Evolutionary conservation across 2,888 invertebrate species (phyloP).

Genomic region (Scelioninae gen. 2): DNA sequence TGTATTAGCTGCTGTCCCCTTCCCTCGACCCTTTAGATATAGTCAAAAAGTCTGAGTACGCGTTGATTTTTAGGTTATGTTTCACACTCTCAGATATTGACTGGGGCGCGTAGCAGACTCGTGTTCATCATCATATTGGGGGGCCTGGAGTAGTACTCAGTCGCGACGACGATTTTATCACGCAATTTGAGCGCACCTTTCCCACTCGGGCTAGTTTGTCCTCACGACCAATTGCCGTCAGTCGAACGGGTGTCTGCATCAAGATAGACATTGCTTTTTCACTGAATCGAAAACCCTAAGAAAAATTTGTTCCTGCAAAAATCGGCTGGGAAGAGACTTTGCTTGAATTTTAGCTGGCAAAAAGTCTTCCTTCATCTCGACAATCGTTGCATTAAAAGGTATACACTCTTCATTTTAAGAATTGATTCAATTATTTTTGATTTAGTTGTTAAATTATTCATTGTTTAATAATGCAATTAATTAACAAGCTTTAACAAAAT

Average conservation of each 20-base stretch:
- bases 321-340: not conserved
- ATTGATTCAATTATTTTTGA: not conserved
- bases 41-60: not conserved
- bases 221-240: constrained; percentile 1
- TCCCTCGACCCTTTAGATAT: not conserved
- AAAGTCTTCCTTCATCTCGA: not conserved
- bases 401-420: not conserved
- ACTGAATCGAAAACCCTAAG: not conserved
- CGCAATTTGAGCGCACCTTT: not conserved
- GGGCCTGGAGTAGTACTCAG: too few relatives aligned
- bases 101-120: too few relatives aligned
- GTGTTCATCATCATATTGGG: too few relatives aligned
- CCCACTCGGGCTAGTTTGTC: not conserved
- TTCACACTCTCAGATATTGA: too few relatives aligned
- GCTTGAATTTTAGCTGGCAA: too few relatives aligned
- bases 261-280: not conserved
- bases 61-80: not conserved
- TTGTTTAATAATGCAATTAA: too few relatives aligned
- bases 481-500: too few relatives aligned
- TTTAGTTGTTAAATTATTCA: not conserved
- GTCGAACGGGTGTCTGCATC: constrained; percentile 14
- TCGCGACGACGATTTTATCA: not conserved
- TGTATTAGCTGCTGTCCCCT: not conserved
- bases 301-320: not conserved
- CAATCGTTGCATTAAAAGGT: not conserved